phyloP scores from a whole-genome alignment of 2,888 invertebrate genomes.

The Anorthoa munda region DNA sequence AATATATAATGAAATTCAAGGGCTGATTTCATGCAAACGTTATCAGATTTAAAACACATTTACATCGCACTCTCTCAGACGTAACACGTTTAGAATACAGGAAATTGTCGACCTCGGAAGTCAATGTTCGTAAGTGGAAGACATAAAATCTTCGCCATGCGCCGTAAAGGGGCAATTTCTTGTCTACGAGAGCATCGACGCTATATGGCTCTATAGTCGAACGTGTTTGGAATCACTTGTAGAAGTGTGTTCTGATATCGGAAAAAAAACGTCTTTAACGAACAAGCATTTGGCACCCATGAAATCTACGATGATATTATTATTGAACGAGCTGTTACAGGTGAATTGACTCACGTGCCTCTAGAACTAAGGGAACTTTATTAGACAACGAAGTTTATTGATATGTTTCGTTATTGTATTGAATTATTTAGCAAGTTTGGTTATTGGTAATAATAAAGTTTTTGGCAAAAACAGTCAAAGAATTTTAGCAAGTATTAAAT shows the following conservation, averaged over 20 bases:
- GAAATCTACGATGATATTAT: conserved; percentile 56
- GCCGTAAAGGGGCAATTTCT: conserved; percentile 86
- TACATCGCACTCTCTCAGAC: conserved; percentile 60
- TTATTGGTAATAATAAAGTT: conserved; percentile 16
- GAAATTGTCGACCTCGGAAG: conserved; percentile 81
- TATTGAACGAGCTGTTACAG: conserved; percentile 38
- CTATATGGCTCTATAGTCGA: conserved; percentile 77
- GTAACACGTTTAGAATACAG: conserved; percentile 78
- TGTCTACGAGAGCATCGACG: conserved; percentile 81
- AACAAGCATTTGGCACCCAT: conserved; percentile 59
- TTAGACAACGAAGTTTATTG: conserved; percentile 47
- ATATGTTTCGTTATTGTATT: conserved; percentile 40
- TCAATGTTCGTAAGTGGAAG: conserved; percentile 85
- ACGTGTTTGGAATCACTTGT: conserved; percentile 80
- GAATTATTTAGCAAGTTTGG: conserved; percentile 11
- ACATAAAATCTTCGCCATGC: conserved; percentile 84
- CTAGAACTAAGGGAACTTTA: conserved; percentile 43
- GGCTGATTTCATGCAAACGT: conserved; percentile 22
- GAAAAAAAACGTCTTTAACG: conserved; percentile 59
- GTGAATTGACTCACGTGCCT: conserved; percentile 38
- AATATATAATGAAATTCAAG: background rate
- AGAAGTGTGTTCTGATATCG: conserved; percentile 61
- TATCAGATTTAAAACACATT: conserved; percentile 63
- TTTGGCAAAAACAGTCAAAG: background rate
- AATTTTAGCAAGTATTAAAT: background rate